Evolutionary conservation across 2,113 vertebrate genomes (phyloP), one percentile per base, ranked within the genome.

Genomic region (Rhodinocichla rosea): DNA sequence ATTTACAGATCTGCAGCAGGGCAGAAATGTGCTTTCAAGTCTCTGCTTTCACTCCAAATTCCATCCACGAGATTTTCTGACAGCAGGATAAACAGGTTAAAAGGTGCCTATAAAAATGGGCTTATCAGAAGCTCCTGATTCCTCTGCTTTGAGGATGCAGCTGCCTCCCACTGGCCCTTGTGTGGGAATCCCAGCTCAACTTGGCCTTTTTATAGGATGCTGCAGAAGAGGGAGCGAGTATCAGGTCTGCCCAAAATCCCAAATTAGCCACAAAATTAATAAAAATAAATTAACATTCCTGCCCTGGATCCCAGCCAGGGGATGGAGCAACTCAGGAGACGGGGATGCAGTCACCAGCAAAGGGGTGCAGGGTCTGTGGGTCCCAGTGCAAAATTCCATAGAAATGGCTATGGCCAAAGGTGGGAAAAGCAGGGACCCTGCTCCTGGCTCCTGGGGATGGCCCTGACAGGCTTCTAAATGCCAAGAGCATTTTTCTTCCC

Each of bases 1-100:
- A 0, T 67, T 83, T 67, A 69, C 45, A 88, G 71, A 63, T 81
- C 39, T 4, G 55, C 64, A 87, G 50, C 0, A 0, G 56, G 71
- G 71, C 85, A 95, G 92, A 81, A 90, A 74, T 10, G 17, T 15
- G 19, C 52, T 93, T 62, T 55, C 63, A 63, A 68, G 59, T 63
- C 85, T 91, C 78, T 76, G 77, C 74, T 87, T 92, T 81, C 89
- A 19, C 77, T 84, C 80, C 73, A 59, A 4, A 56, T 81, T 77
- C 83, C 79, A 91, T 40, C 90, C 57, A n/a, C 0, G 1, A 83
- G 90, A 21, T 67, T 73, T 94, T 90, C 50, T 42, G 59, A 60
- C 30, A 0, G 68, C 53, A n/a, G 75, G 60, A 86, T 60, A 70
- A 90, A 83, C 0, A 2, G 39, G 71, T 86, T 88, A 49, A 93